These are phyloP conservation scores for Petrocephalus schoutedeni DNA, from an alignment of 2,797 vertebrate species.

Conservation along the genomic window DNA sequence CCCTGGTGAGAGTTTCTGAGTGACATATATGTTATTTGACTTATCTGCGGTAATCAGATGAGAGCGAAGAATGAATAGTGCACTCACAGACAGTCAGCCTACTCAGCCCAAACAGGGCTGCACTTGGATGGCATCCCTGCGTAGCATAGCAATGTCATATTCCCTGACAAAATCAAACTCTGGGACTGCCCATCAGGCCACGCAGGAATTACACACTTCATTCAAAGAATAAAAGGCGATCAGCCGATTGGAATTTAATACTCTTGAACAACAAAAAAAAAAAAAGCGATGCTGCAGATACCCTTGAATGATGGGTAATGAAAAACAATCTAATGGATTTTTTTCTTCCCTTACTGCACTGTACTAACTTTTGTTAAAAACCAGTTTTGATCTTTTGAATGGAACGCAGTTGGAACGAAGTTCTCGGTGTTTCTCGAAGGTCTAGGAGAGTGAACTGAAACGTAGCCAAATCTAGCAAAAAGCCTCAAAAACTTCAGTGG, in stretches of 20 bases:
- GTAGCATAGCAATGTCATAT: slow-evolving; percentile 30
- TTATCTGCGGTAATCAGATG: slow-evolving; percentile 74
- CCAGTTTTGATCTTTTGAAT: background rate
- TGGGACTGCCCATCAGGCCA: background rate
- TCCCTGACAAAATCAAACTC: slow-evolving; percentile 29
- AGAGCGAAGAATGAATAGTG: slow-evolving; percentile 48
- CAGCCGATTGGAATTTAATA: background rate
- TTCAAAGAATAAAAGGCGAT: background rate
- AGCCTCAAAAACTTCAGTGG: too few species aligned
- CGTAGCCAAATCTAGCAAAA: too few species aligned
- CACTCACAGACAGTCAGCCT: slow-evolving; percentile 48
- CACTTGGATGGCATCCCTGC: slow-evolving; percentile 15
- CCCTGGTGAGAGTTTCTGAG: slow-evolving; percentile 58
- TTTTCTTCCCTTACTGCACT: background rate
- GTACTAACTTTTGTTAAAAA: background rate
- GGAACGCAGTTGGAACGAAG: background rate
- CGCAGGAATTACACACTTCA: background rate
- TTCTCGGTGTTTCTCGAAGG: background rate
- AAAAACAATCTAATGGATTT: background rate
- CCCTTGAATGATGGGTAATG: background rate
- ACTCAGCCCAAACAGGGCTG: slow-evolving; percentile 33
- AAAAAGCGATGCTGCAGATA: background rate
- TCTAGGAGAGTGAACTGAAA: background rate
- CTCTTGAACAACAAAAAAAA: background rate
- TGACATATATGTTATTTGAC: slow-evolving; percentile 73